Evolutionary conservation across 1,140 invertebrate species (phyloP), one percentile per base, ranked within the genome.

Genomic region (Orius laevigatus): DNA sequence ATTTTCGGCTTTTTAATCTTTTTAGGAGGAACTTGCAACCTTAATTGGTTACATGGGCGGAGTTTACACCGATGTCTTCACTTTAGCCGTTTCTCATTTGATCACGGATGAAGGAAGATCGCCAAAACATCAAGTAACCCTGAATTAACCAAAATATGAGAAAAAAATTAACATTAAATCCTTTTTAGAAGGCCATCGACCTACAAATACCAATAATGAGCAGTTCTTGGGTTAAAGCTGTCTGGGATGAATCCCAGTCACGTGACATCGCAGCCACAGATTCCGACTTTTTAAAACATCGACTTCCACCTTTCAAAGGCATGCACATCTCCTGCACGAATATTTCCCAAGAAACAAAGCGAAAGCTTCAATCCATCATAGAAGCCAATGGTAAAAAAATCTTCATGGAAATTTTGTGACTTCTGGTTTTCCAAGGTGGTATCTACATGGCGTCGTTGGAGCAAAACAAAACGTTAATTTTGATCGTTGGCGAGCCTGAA

Each of bases 31-130:
- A 25, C 64, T 91, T 3, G 72, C 76, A 58, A 65, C 69, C 16
- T 75, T 77, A 57, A 73, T 92, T 0, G 68, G 80, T 56, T 78
- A 76, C 60, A 93, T 93, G 88, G 83, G 82, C 48, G 90, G 86
- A 3, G 66, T 76, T 10, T 86, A 78, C 55, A 76, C 70, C 10
- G 73, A 74, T 53, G 71, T 74, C 45, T 72, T 93, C 32, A 75
- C 78, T 25, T 69, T 71, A 46, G 72, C 73, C 51, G 76, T 80
- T 2, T 92, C 88, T 11, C 87, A 93, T 69, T 71, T 94, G 15
- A 71, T 93, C 3, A 79, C 85, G 9, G 76, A 78, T 55, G 76
- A 71, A 20, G 75, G 81, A 2, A 12, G 74, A 50, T 79, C 80
- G 2, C 72, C 73, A 46, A 85, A 86, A 65, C 83, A 82, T 62